Percentiles rank a stretch among this genome's conserved stretches.
phyloP scores from a whole-genome alignment of 2,113 vertebrate genomes.

The Capra hircus region DNA sequence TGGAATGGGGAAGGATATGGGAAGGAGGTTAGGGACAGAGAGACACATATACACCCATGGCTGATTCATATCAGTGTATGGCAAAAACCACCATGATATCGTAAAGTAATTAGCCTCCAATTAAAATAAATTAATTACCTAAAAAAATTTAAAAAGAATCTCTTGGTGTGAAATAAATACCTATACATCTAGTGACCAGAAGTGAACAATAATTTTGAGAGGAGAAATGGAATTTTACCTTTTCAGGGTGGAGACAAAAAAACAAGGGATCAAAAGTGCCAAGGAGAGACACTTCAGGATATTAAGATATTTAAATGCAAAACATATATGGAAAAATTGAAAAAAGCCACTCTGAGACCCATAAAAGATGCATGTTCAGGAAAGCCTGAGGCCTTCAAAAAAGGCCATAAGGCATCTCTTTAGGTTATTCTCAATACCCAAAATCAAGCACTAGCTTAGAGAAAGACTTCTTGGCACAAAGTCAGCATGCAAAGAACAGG shows the following conservation, averaged over 20 bases:
- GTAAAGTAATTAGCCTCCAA: too few relatives aligned
- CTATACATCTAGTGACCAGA: neutral
- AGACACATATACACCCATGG: too few relatives aligned
- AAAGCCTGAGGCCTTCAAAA: too few relatives aligned
- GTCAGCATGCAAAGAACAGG: too few relatives aligned
- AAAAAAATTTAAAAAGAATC: too few relatives aligned
- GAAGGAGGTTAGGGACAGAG: too few relatives aligned
- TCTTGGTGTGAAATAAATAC: too few relatives aligned
- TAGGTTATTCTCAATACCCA: neutral
- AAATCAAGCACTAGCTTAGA: neutral
- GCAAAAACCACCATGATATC: too few relatives aligned
- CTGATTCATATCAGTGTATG: too few relatives aligned
- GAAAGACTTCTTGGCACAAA: too few relatives aligned
- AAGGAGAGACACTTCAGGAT: neutral
- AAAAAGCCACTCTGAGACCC: neutral
- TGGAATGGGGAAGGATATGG: too few relatives aligned
- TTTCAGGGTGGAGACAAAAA: neutral
- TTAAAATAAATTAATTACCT: too few relatives aligned
- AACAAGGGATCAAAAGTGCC: neutral
- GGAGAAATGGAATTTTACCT: neutral
- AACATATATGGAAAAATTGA: neutral
- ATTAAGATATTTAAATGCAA: neutral
- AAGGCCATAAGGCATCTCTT: neutral
- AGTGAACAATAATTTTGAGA: neutral
- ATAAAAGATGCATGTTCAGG: neutral